Evolutionary conservation across 2,888 invertebrate genomes (phyloP), one percentile per base, ranked within the genome.

Genomic region (Anagyrus pseudococci): DNA sequence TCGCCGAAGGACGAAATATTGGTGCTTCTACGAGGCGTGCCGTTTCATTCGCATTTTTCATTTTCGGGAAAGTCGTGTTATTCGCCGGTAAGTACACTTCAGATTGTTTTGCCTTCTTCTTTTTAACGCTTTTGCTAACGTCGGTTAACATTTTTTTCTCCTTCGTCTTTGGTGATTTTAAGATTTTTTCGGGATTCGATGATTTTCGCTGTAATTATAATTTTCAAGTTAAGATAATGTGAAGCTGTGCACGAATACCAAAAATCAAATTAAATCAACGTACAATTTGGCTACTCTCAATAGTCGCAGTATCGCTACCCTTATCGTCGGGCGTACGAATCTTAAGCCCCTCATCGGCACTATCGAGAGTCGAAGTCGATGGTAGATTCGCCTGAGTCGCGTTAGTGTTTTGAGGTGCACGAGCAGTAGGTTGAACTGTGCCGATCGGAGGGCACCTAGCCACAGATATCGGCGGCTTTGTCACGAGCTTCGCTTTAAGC

Each of bases 1-100:
- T 89, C 65, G 89, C 90, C 0, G 89, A 88, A 0, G 94, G 95
- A 74, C 88, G 85, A 78, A 91, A 96, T 0, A 89, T 86, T 0
- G 92, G 93, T 0, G 93, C 93, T 67, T 92, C 89, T 0, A 88
- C 85, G 68, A 90, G 81, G 70, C 85, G 84, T 0, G 86, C 84
- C 29, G 77, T 75, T 13, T 75, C 72, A 7, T 61, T 70, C 4
- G 68, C 62, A 33, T 72, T 71, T 48, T 68, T 69, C 44, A 67
- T 67, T 25, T 68, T 72, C 37, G 79, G 78, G 58, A 78, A 77
- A 25, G 70, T 66, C 1, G 74, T 76, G 15, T 72, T 71, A 56
- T 76, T 77, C 56, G 70, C 72, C 7, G 74, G 70, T 17, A 74
- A 69, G 58, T 63, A 68, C 20, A 71, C 44, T 55, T 75, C 74